phyloP scores from a whole-genome alignment of 2,888 invertebrate species.

The Ametastegia equiseti region DNA sequence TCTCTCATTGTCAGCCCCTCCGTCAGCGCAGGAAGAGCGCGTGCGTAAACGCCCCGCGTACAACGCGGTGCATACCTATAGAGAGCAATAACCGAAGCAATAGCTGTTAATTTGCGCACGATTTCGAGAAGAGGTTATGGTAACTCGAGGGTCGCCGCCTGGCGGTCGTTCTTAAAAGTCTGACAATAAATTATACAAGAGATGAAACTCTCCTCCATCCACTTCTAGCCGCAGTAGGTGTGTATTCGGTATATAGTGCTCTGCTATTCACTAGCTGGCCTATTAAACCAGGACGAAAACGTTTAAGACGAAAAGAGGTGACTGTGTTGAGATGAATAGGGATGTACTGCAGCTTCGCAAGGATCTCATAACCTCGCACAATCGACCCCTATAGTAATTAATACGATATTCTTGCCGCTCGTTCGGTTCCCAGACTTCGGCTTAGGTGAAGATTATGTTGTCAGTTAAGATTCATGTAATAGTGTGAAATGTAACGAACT shows the following conservation, averaged over 20 bases:
- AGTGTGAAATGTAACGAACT: background rate
- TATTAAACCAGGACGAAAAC: background rate
- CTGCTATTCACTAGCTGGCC: background rate
- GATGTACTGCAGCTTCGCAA: background rate
- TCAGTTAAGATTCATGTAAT: background rate
- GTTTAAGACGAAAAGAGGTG: background rate
- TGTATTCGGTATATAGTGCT: background rate
- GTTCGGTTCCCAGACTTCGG: background rate
- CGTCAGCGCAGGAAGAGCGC: background rate
- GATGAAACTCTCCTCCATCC: background rate
- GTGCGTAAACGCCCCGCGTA: constrained; percentile 16
- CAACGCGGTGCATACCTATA: too few species aligned
- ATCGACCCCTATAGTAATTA: constrained; percentile 10
- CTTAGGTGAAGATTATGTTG: too few species aligned
- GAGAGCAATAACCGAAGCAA: background rate
- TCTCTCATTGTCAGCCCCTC: constrained; percentile 10
- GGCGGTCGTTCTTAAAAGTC: background rate
- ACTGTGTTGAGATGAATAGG: background rate
- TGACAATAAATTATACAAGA: too few species aligned
- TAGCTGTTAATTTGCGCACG: background rate
- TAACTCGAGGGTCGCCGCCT: background rate
- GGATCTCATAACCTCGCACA: background rate
- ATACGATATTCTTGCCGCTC: background rate
- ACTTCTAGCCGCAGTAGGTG: background rate
- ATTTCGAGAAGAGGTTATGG: background rate